phyloP scores from a whole-genome alignment of 2,113 vertebrate species.

The Takifugu flavidus region DNA sequence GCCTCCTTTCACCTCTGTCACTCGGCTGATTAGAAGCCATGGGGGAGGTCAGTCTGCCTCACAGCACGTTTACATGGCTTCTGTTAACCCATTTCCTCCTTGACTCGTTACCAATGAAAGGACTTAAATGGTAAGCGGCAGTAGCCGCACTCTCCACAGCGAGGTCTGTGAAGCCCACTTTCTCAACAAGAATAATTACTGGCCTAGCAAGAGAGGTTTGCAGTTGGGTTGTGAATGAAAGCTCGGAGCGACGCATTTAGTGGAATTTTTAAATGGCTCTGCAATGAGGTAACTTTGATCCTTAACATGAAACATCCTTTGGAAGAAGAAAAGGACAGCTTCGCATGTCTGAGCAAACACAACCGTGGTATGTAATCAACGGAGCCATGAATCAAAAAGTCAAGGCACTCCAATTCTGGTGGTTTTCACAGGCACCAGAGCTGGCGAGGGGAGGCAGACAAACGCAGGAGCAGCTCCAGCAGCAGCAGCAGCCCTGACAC shows the following conservation, averaged over 20 bases:
- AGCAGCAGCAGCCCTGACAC: constrained; percentile 63
- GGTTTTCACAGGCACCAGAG: too few relatives aligned
- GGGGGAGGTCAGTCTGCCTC: constrained; percentile 27
- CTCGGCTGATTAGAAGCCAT: constrained; percentile 53
- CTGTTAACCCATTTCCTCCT: constrained; percentile 48
- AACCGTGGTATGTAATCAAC: not conserved
- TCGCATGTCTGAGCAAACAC: constrained; percentile 17
- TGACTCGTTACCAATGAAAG: constrained; percentile 29
- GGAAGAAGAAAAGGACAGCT: constrained; percentile 23
- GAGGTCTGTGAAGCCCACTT: constrained; percentile 20
- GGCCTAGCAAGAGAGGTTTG: constrained; percentile 13
- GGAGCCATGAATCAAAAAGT: constrained; percentile 6
- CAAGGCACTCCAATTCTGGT: not conserved
- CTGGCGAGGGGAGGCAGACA: constrained; percentile 43
- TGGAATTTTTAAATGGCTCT: constrained; percentile 34
- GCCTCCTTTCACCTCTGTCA: constrained; percentile 59
- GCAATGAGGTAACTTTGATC: constrained; percentile 20
- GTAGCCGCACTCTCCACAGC: constrained; percentile 4
- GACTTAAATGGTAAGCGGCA: constrained; percentile 8
- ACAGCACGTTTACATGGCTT: constrained; percentile 46
- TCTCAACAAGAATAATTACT: constrained; percentile 20
- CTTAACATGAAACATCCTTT: constrained; percentile 1
- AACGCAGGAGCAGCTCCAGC: constrained; percentile 27
- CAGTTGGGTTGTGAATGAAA: not conserved
- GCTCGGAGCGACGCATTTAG: not conserved